A percentile compares a stretch with the other conserved stretches of the same genome.
phyloP scores from a whole-genome alignment of 1,140 invertebrate genomes.

The Drosophila virilis region DNA sequence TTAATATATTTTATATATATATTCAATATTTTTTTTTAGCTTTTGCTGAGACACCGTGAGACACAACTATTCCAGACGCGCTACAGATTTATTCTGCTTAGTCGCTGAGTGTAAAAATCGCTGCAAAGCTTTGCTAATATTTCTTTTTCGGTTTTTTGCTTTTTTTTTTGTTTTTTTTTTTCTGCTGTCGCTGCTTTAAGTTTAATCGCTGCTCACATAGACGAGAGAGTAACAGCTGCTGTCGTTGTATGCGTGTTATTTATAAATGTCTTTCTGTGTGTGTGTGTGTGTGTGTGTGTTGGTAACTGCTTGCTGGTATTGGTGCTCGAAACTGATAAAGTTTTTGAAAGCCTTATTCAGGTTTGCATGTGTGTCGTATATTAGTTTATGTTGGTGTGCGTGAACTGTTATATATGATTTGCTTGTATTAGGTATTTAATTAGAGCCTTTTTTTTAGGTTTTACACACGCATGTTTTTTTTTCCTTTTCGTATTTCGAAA shows the following conservation, averaged over 20 bases:
- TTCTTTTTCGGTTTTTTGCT: conserved; percentile 36
- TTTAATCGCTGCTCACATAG: conserved; percentile 56
- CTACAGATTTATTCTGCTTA: conserved; percentile 63
- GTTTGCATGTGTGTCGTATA: conserved; percentile 9
- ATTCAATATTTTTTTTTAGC: conserved; percentile 8
- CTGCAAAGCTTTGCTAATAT: conserved; percentile 66
- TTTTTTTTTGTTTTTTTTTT: conserved; percentile 7
- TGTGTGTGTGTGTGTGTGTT: conserved; percentile 8
- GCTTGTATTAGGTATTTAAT: conserved; percentile 36
- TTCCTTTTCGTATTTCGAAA: conserved; percentile 34
- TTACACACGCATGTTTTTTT: conserved; percentile 24
- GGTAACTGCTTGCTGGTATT: conserved; percentile 2
- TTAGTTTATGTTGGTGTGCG: conserved; percentile 34
- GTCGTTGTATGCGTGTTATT: conserved; percentile 65
- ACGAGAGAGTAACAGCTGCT: conserved; percentile 34
- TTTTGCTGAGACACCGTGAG: conserved; percentile 24
- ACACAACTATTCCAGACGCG: conserved; percentile 70
- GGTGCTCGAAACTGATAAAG: conserved; percentile 40
- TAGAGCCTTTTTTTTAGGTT: conserved; percentile 31
- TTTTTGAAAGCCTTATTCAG: conserved; percentile 40
- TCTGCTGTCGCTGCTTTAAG: conserved; percentile 29
- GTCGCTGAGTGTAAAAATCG: conserved; percentile 58
- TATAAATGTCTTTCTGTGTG: conserved; percentile 26
- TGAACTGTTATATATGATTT: conserved; percentile 44
- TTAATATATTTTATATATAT: conserved; percentile 9